A percentile compares a stretch with the other conserved stretches of the same genome.
phyloP scores from a whole-genome alignment of 1,140 invertebrate genomes.

The Eurytemora carolleeae region DNA sequence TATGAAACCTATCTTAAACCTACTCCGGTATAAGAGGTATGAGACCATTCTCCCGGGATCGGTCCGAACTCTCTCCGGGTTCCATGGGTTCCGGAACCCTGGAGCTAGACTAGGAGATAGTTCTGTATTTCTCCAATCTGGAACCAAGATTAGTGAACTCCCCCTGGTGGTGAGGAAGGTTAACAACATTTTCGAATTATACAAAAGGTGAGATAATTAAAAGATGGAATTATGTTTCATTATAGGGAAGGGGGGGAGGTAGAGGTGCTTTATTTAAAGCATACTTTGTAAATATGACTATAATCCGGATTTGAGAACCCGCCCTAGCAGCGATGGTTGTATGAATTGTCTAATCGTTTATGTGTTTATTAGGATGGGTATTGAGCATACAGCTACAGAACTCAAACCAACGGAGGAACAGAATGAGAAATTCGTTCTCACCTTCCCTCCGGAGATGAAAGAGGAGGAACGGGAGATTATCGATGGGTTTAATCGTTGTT shows the following conservation, averaged over 20 bases:
- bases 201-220: too few species aligned
- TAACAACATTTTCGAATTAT: not conserved
- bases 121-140: conserved; percentile 9
- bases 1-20: too few species aligned
- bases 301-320: too few species aligned
- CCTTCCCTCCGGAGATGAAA: not conserved
- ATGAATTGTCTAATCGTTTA: not conserved
- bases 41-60: too few species aligned
- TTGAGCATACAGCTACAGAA: not conserved
- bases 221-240: too few species aligned
- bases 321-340: too few species aligned
- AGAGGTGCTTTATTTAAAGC: too few species aligned
- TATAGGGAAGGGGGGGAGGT: too few species aligned
- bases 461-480: not conserved
- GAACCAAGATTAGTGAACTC: conserved; percentile 10
- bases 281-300: too few species aligned
- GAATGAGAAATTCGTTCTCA: not conserved
- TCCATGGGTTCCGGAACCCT: not conserved
- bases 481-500: conserved; percentile 1
- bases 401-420: not conserved
- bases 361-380: not conserved
- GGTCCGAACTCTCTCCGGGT: too few species aligned
- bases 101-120: not conserved
- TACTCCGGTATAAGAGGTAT: too few species aligned
- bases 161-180: conserved; percentile 10